Base-by-base conservation (phyloP, 2,888 invertebrate genomes). In the Enchytraeus crypticus region DNA sequence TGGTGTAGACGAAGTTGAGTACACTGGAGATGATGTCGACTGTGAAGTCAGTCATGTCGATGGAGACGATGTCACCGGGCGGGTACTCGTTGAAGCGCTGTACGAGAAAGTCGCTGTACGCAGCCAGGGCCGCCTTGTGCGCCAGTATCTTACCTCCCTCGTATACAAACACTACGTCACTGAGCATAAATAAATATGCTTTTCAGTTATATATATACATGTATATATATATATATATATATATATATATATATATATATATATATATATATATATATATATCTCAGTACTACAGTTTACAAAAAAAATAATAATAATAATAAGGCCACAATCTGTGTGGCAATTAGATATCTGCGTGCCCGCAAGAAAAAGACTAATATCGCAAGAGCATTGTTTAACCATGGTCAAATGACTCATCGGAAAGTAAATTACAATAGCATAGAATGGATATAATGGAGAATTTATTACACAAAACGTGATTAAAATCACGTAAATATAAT, bases 1-100 rank as follows among this genome's bases (percentile, higher is more conserved):
- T 55, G 30, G 55, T 55, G 46, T 61, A 61, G 32, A 61, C 56
- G 38, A 55, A 61, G 32, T 55, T 51, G 45, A 61, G 49, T 29
- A 61, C 56, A 34, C 56, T 56, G 57, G 57, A 57, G 8, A 61
- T 57, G 18, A 61, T 55, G 29, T 61, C 61, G 38, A 55, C 51
- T 11, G 46, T 49, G 38, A 61, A 61, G 33, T 61, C 61, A 14
- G 61, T 56, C 23, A 61, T 43, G 34, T 61, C 61, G 27, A 61
- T 61, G 8, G 61, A 54, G 23, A 61, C 55, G 32, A 51, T 57
- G 29, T 54, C 61, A 27, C 61, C 55, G 29, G 56, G 57, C 43
- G 61, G 61, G 51, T 57, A 61, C 61, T 61, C 51, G 30, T 51
- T 61, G 47, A 61, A 61, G 27, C 57, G 56, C 51, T 61, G 57